phyloP scores from a whole-genome alignment of 2,113 vertebrate species.

The Leuciscus idus region DNA sequence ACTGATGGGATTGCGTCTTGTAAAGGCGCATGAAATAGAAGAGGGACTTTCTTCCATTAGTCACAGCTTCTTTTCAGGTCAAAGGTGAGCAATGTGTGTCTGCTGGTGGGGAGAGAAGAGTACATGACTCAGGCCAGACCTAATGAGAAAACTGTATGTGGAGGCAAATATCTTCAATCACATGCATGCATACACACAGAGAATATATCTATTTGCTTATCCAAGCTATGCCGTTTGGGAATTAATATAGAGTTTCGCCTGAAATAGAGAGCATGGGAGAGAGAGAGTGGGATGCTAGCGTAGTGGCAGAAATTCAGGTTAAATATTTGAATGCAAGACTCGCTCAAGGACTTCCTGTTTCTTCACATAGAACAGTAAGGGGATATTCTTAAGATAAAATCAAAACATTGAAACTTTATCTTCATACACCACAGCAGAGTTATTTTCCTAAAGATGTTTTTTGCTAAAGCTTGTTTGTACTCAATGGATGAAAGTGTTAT shows the following conservation, averaged over 20 bases:
- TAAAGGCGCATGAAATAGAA: not conserved
- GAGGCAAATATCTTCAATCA: not conserved
- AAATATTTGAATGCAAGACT: conserved; percentile 10
- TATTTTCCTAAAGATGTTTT: not conserved
- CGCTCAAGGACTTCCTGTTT: conserved; percentile 21
- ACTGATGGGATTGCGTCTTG: conserved; percentile 27
- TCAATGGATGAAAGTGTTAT: conserved; percentile 2
- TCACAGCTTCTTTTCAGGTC: conserved; percentile 39
- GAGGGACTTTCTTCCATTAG: not conserved
- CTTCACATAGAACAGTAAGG: conserved; percentile 10
- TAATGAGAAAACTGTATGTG: conserved; percentile 10
- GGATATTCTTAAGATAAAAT: conserved; percentile 13
- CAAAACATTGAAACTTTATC: not conserved
- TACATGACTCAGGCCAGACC: not conserved
- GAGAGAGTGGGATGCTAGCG: not conserved
- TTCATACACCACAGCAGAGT: not conserved
- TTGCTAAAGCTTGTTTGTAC: conserved; percentile 6
- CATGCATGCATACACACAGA: not conserved
- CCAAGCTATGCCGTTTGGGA: conserved; percentile 17
- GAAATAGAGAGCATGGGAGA: conserved; percentile 16
- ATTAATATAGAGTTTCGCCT: not conserved
- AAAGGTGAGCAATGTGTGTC: conserved; percentile 31
- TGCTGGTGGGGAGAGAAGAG: not conserved
- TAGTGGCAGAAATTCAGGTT: not conserved
- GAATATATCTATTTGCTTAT: conserved; percentile 21